phyloP scores from a whole-genome alignment of 2,797 vertebrate genomes.

The Chromobotia macracanthus region DNA sequence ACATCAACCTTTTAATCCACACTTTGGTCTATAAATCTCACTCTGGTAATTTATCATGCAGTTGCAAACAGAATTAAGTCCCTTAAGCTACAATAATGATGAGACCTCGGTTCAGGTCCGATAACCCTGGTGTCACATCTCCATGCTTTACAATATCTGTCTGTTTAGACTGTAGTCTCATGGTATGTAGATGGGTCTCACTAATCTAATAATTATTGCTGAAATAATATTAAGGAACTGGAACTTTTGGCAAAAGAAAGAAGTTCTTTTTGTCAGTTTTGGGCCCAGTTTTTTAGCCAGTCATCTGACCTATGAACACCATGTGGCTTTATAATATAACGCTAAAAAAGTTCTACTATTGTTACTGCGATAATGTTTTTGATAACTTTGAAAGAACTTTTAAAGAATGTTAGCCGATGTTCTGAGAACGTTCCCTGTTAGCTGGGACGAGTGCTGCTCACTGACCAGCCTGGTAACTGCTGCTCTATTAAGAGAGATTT shows the following conservation, averaged over 20 bases:
- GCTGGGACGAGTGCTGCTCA: not conserved
- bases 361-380: too few species aligned
- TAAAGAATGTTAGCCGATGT: too few species aligned
- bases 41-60: constrained; percentile 38
- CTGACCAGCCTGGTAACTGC: not conserved
- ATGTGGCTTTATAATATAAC: too few species aligned
- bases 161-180: not conserved
- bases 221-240: not conserved
- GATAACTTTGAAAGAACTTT: too few species aligned
- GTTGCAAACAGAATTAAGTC: constrained; percentile 44
- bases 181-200: not conserved
- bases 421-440: too few species aligned
- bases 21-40: constrained; percentile 39
- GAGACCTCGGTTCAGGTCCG: constrained; percentile 29
- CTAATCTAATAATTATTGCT: too few species aligned
- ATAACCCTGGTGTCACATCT: constrained; percentile 8
- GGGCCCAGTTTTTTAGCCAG: too few species aligned
- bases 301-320: too few species aligned
- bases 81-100: constrained; percentile 48
- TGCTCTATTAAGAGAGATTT: not conserved
- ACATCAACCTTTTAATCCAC: constrained; percentile 47
- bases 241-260: not conserved
- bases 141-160: not conserved
- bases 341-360: too few species aligned
- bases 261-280: too few species aligned